Evolutionary conservation across 1,140 invertebrate genomes (phyloP).

Genomic region (Drosophila ananassae): DNA sequence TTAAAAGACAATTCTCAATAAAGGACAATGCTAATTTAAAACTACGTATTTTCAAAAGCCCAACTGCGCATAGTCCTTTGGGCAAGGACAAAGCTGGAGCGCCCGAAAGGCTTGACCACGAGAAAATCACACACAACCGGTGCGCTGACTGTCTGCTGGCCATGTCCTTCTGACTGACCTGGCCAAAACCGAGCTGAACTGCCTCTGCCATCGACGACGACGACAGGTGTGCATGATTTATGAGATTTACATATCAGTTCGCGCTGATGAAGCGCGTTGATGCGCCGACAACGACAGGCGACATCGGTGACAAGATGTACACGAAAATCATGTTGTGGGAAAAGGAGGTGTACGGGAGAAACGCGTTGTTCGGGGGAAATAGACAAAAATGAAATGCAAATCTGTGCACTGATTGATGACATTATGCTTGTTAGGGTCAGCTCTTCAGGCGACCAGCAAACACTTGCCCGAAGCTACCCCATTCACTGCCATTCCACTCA

Average conservation of each 20-base stretch:
- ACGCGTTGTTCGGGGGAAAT: conserved; percentile 34
- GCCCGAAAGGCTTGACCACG: conserved; percentile 57
- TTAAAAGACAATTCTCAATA: too few species aligned
- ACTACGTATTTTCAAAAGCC: not conserved
- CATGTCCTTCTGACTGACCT: conserved; percentile 39
- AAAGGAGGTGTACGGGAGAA: not conserved
- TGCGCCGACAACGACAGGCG: conserved; percentile 72
- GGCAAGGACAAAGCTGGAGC: conserved; percentile 19
- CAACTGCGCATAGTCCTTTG: not conserved
- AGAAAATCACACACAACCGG: conserved; percentile 11
- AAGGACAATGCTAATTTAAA: too few species aligned
- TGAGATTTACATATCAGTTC: conserved; percentile 79
- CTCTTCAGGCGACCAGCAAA: conserved; percentile 1
- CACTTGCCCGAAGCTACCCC: conserved; percentile 4
- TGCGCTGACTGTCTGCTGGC: conserved; percentile 26
- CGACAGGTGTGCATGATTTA: conserved; percentile 82
- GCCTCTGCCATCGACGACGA: conserved; percentile 70
- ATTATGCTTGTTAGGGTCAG: conserved; percentile 50
- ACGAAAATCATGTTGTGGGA: conserved; percentile 1
- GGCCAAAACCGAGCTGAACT: conserved; percentile 30
- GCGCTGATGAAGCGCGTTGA: conserved; percentile 75
- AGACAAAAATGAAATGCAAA: conserved; percentile 64
- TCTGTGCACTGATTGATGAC: conserved; percentile 79
- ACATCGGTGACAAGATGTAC: conserved; percentile 28
- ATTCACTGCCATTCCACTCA: not conserved